Base-by-base conservation (phyloP, 2,888 invertebrate species). In the Drosophila percnosoma region DNA sequence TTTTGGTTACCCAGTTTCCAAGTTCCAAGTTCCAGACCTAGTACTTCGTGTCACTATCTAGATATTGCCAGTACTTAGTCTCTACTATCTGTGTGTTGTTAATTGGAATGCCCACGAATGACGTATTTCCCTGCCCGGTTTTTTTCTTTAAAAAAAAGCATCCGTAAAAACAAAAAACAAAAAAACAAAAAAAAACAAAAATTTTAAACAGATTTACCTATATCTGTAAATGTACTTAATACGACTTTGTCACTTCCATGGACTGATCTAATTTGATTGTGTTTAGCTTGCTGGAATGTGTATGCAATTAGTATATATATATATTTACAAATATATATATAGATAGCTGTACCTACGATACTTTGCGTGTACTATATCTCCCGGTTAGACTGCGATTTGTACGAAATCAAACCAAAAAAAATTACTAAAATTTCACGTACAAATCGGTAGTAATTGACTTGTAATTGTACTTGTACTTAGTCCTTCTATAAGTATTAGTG, bases 261-360 rank as follows among this genome's bases (percentile, higher is more conserved):
- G 81, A 78, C 81, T 77, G 81, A 77, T 72, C 65, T 77, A 66
- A 78, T 73, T 60, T 55, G 57, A 67, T 55, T 78, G 58, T 75
- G 75, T 78, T 79, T 67, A 75, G 74, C 71, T 82, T 81, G 74
- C 31, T 87, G 85, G 89, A 86, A 86, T 86, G 90, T 85, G 85
- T 78, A 76, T 86, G 90, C 88, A 68, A 71, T 69, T 78, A 76
- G 68, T 59, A 53, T 69, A 62, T 62, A 70, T 73, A 60, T 55
- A 15, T 42, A 67, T 53, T 13, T 40, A 53, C 48, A 36, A 36
- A 29, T 55, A 66, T 58, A 34, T 59, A 53, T 58, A 36, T 45
- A n/a, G 33, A 68, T 67, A 78, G 59, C 57, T 73, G 24, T 65
- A 67, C 61, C 64, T 57, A 63, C 62, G 66, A 69, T 68, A 68